Evolutionary conservation across 2,797 vertebrate genomes (phyloP).

Genomic region (Aratinga solstitialis): DNA sequence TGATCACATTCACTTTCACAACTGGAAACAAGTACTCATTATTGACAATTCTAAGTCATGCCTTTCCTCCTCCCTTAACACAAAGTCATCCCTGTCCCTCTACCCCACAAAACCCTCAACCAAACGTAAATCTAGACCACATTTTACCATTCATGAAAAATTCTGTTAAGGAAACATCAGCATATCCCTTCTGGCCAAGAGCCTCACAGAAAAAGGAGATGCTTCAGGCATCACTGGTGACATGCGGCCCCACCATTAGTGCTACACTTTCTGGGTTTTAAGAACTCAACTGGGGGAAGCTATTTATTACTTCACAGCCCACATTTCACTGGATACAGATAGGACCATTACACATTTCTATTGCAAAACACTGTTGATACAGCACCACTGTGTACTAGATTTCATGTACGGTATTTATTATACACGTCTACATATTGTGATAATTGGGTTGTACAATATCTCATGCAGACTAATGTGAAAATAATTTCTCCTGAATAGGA

Average conservation of each 20-base stretch:
- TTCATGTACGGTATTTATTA: conserved; percentile 69
- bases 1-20: neutral
- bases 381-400: neutral
- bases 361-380: neutral
- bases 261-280: neutral
- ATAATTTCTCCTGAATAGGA: conserved; percentile 74
- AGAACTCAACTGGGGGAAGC: neutral
- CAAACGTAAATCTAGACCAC: neutral
- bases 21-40: neutral
- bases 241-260: accelerated
- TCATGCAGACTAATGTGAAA: conserved; percentile 69
- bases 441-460: conserved; percentile 75
- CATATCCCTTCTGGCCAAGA: accelerated
- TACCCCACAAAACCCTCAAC: neutral
- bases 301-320: neutral
- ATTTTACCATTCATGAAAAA: neutral
- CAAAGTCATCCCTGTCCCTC: neutral
- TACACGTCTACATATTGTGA: conserved; percentile 66
- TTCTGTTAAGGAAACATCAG: neutral
- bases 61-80: neutral
- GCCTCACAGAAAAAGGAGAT: neutral
- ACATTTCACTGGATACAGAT: neutral
- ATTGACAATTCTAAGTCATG: neutral
- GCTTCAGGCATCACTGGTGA: neutral
- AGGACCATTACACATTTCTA: neutral